These are phyloP conservation scores for Shargacucullia verbasci DNA, from an alignment of 2,888 invertebrate species.

Conservation along the genomic window DNA sequence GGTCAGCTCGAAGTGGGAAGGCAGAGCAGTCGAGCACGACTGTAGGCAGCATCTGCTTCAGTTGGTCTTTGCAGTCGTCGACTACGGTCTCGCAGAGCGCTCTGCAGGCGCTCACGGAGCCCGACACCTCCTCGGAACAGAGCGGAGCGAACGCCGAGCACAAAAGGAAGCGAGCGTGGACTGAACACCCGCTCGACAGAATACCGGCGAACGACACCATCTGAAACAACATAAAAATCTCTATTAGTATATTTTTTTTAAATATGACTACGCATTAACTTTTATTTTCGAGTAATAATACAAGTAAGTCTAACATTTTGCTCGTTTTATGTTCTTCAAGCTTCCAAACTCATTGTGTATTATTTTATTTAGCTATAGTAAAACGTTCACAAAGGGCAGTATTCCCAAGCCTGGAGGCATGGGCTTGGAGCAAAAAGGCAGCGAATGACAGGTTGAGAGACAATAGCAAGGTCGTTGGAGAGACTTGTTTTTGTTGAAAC, in stretches of 20 bases:
- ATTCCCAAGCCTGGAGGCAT: constrained; percentile 41
- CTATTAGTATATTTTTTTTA: constrained; percentile 12
- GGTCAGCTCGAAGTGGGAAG: constrained; percentile 92
- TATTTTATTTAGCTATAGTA: constrained; percentile 44
- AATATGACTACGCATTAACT: neutral
- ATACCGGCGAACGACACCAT: constrained; percentile 92
- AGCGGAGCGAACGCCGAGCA: constrained; percentile 97
- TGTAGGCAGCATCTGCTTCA: constrained; percentile 93
- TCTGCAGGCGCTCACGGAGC: constrained; percentile 95
- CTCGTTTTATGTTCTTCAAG: constrained; percentile 16
- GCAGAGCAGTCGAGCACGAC: constrained; percentile 93
- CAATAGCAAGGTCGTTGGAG: constrained; percentile 75
- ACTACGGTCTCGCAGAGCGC: constrained; percentile 94
- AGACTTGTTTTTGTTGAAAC: constrained; percentile 69
- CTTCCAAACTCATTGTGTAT: constrained; percentile 13
- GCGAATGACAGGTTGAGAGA: constrained; percentile 61
- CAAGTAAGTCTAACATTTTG: constrained; percentile 3
- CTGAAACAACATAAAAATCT: constrained; percentile 86
- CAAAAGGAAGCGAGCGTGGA: constrained; percentile 94
- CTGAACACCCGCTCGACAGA: constrained; percentile 94
- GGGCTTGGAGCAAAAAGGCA: constrained; percentile 49
- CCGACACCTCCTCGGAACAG: constrained; percentile 95
- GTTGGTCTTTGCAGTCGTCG: constrained; percentile 92
- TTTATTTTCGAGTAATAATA: constrained; percentile 1
- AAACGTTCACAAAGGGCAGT: constrained; percentile 50